Evolutionary conservation across 2,888 invertebrate genomes (phyloP).

Genomic region (Apamea anceps): DNA sequence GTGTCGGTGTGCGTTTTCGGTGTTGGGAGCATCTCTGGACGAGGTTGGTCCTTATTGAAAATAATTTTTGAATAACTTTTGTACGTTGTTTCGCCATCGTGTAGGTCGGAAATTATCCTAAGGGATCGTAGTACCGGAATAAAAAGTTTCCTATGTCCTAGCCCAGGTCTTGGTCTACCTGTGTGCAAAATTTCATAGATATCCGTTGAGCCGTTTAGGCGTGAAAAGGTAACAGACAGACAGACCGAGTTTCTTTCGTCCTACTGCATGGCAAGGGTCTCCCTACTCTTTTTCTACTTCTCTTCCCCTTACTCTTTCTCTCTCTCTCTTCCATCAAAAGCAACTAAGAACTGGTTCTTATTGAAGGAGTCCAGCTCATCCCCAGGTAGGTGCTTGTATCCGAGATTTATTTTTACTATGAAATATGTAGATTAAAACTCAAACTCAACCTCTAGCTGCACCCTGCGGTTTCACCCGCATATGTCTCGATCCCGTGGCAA

Average conservation of each 20-base stretch:
- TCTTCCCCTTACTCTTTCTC: not conserved
- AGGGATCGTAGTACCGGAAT: too few relatives aligned
- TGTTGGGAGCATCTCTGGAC: slow-evolving; percentile 61
- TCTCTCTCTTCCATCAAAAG: not conserved
- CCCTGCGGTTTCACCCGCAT: too few relatives aligned
- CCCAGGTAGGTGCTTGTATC: slow-evolving; percentile 30
- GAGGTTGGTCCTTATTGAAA: slow-evolving; percentile 64
- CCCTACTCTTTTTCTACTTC: not conserved
- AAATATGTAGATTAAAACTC: not conserved
- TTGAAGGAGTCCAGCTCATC: not conserved
- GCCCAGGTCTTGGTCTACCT: not conserved
- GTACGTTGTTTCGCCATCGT: rapidly evolving
- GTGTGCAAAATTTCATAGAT: not conserved
- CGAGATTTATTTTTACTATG: not conserved
- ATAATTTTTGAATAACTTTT: not conserved
- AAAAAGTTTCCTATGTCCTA: too few relatives aligned
- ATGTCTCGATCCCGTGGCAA: too few relatives aligned
- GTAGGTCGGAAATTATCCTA: not conserved
- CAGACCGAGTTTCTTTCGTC: not conserved
- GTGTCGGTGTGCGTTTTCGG: slow-evolving; percentile 62
- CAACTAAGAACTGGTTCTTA: too few relatives aligned
- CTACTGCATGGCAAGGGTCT: not conserved
- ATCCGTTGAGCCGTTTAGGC: not conserved
- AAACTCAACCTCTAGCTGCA: too few relatives aligned
- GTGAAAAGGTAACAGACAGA: not conserved